Evolutionary conservation across 1,140 invertebrate species (phyloP).

Genomic region (Drosophila sulfurigaster): DNA sequence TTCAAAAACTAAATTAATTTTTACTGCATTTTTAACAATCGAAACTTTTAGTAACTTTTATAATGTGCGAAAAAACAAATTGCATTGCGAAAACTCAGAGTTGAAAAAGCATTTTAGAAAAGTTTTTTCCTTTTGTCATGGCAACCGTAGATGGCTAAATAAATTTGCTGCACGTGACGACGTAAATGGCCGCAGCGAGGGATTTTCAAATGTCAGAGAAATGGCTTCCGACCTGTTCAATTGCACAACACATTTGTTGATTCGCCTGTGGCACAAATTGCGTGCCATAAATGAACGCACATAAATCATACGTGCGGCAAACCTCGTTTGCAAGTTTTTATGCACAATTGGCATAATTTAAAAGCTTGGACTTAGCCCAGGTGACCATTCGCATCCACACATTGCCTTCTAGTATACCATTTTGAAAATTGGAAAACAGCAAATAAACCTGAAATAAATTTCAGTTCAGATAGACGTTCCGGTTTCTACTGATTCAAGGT

Average conservation of each 20-base stretch:
- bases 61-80: too few species aligned
- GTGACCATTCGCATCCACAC: conserved; percentile 12
- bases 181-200: conserved; percentile 44
- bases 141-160: conserved; percentile 18
- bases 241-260: conserved; percentile 66
- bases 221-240: conserved; percentile 36
- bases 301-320: conserved; percentile 71
- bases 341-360: conserved; percentile 61
- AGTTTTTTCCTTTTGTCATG: conserved; percentile 7
- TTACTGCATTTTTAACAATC: too few species aligned
- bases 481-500: too few species aligned
- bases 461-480: too few species aligned
- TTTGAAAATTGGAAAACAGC: not conserved
- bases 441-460: too few species aligned
- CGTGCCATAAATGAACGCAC: conserved; percentile 60
- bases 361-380: conserved; percentile 27
- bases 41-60: too few species aligned
- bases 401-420: conserved; percentile 4
- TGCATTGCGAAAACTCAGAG: not conserved
- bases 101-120: conserved; percentile 23
- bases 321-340: conserved; percentile 59
- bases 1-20: too few species aligned
- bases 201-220: conserved; percentile 27
- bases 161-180: conserved; percentile 70
- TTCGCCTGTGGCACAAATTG: conserved; percentile 59